A percentile compares a stretch with the other conserved stretches of the same genome.
Evolutionary conservation across 2,113 vertebrate species (phyloP).

Genomic region (Burhinus oedicnemus): DNA sequence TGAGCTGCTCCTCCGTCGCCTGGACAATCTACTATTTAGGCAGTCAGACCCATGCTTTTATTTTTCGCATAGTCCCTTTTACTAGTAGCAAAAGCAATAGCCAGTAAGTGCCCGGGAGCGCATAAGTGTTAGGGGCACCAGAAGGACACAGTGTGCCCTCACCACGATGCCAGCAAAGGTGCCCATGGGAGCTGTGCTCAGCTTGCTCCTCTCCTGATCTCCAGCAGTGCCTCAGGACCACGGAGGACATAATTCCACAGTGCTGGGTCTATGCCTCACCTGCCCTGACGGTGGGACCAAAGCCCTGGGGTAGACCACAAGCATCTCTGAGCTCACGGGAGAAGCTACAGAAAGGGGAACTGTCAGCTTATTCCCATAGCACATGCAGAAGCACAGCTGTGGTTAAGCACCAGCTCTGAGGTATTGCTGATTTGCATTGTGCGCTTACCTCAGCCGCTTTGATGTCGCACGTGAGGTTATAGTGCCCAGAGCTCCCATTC

Average conservation of each 20-base stretch:
- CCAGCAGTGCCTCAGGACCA: neutral
- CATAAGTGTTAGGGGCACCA: neutral
- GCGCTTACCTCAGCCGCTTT: neutral
- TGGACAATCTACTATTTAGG: neutral
- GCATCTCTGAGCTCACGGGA: rapidly evolving
- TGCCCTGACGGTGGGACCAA: neutral
- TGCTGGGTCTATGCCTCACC: neutral
- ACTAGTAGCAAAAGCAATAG: neutral
- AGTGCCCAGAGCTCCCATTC: neutral
- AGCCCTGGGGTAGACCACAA: rapidly evolving
- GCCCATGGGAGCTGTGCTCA: rapidly evolving
- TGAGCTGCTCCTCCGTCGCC: neutral
- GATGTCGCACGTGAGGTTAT: neutral
- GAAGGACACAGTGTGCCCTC: neutral
- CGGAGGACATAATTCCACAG: neutral
- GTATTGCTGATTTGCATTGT: neutral
- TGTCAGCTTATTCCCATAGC: neutral
- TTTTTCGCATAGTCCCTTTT: neutral
- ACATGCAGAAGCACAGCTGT: neutral
- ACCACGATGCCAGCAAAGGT: rapidly evolving
- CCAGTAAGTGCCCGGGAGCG: rapidly evolving
- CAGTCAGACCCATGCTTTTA: neutral
- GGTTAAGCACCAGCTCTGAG: slow-evolving; percentile 16
- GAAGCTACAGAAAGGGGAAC: neutral
- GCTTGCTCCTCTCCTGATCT: neutral